phyloP scores from a whole-genome alignment of 2,888 invertebrate species.

The Gari tellinella region DNA sequence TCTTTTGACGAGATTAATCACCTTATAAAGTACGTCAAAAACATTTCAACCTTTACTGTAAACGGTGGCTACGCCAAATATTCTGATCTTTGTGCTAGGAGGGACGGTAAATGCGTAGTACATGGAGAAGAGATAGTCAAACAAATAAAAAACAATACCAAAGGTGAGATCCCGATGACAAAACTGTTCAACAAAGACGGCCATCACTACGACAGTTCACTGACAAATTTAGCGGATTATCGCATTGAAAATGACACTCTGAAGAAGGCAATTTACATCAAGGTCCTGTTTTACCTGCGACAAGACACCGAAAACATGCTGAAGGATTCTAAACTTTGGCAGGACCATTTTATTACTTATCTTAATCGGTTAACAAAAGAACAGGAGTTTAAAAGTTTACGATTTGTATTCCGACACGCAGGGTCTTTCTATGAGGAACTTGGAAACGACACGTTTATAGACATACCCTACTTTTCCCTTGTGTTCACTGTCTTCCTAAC shows the following conservation, averaged over 20 bases:
- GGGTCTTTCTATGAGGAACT: slow-evolving; percentile 37
- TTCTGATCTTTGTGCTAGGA: slow-evolving; percentile 32
- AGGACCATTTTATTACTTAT: slow-evolving; percentile 27
- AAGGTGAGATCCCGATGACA: slow-evolving; percentile 3
- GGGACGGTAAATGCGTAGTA: slow-evolving; percentile 36
- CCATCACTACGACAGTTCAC: no score
- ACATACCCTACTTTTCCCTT: slow-evolving; percentile 37
- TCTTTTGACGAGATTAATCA: slow-evolving; percentile 26
- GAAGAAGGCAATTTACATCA: slow-evolving; percentile 24
- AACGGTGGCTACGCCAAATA: slow-evolving; percentile 21
- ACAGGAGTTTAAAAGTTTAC: slow-evolving; percentile 19
- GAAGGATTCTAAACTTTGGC: slow-evolving; percentile 28
- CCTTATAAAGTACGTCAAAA: slow-evolving; percentile 22
- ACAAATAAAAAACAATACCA: slow-evolving; percentile 13
- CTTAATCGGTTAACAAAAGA: slow-evolving; percentile 32
- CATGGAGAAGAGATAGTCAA: slow-evolving; percentile 28
- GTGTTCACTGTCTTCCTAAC: slow-evolving; percentile 42
- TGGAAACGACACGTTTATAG: slow-evolving; percentile 37
- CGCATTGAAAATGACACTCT: slow-evolving; percentile 10
- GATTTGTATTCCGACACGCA: slow-evolving; percentile 27
- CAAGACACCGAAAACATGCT: slow-evolving; percentile 25
- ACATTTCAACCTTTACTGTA: slow-evolving; percentile 23
- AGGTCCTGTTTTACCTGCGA: slow-evolving; percentile 30
- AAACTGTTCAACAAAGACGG: slow-evolving; percentile 2
- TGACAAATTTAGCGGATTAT: slow-evolving; percentile 35